Conservation (phyloP, 2,888 invertebrate species). For the Drosophila barbarae region DNA sequence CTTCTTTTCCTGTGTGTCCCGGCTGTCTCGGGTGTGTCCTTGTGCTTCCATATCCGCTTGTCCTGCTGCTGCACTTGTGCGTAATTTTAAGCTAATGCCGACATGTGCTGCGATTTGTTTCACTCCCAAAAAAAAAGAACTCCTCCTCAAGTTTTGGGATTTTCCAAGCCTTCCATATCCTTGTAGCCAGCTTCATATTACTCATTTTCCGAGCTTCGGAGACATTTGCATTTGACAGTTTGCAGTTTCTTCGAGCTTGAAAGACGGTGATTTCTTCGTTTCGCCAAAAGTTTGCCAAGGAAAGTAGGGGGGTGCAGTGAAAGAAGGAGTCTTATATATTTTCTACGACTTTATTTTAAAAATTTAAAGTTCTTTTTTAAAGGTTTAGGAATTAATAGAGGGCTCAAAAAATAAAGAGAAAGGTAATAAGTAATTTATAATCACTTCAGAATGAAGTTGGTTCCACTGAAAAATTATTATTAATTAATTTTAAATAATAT, state of each 20-base stretch:
- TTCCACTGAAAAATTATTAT: not conserved
- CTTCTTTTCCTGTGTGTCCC: conserved; percentile 28
- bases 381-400: not conserved
- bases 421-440: not conserved
- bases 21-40: conserved; percentile 29
- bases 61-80: conserved; percentile 58
- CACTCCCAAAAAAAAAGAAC: conserved; percentile 15
- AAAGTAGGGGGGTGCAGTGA: not conserved
- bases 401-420: too few relatives aligned
- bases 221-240: conserved; percentile 43
- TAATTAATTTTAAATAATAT: not conserved
- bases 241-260: conserved; percentile 7
- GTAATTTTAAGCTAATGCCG: conserved; percentile 66
- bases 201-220: conserved; percentile 31
- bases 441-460: not conserved
- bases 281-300: not conserved
- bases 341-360: not conserved
- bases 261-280: conserved; percentile 2
- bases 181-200: conserved; percentile 13
- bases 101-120: conserved; percentile 70
- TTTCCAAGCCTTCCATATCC: conserved; percentile 6
- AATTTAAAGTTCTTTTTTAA: not conserved
- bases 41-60: conserved; percentile 38
- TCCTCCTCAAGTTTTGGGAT: not conserved
- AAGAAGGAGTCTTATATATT: not conserved